Base-by-base conservation (phyloP, 2,888 invertebrate genomes). In the Stegophylla sp. region DNA sequence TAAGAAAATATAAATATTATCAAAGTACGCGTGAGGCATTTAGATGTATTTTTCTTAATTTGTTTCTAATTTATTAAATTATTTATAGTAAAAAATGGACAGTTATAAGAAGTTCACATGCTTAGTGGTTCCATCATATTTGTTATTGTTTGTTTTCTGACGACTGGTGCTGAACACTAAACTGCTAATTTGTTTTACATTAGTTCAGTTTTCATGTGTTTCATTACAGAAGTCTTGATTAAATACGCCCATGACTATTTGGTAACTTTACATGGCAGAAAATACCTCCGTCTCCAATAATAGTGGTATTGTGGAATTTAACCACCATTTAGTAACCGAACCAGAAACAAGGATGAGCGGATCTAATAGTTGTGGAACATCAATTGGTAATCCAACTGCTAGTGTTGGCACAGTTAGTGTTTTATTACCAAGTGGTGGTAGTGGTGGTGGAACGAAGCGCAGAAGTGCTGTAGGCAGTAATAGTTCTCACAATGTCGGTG, bases 201-300 rank as follows among this genome's bases (percentile, higher is more conserved):
- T 34, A 1, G n/a, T 53, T 9, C 5, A 43, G 66, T 71, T 79
- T 71, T 79, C 63, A 71, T 71, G 69, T 43, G 75, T 76, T 63
- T 63, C 56, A 56, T 13, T 61, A 63, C 59, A 5, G 9, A 13
- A 23, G 34, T 63, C 48, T 61, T 63, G 23, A 48, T 71, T 79
- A 61, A 71, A 79, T 61, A 34, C 61, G 1, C 67, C 59, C 43
- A 69, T 69, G 59, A 26, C 20, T 45, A 59, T 56, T 69, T 51
- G 79, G 45, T 71, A 61, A 7, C 69, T 79, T 79, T 79, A 71
- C 79, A 79, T 79, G 79, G 79, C 79, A 69, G 79, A 79, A 41
- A 71, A 79, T 71, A 41, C 23, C 48, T 51, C 71, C 13, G 23
- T 48, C 13, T 63, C 61, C 23, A 71, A 51, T 71, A 63, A 61